phyloP scores from a whole-genome alignment of 2,113 vertebrate genomes.

The Ginglymostoma cirratum region DNA sequence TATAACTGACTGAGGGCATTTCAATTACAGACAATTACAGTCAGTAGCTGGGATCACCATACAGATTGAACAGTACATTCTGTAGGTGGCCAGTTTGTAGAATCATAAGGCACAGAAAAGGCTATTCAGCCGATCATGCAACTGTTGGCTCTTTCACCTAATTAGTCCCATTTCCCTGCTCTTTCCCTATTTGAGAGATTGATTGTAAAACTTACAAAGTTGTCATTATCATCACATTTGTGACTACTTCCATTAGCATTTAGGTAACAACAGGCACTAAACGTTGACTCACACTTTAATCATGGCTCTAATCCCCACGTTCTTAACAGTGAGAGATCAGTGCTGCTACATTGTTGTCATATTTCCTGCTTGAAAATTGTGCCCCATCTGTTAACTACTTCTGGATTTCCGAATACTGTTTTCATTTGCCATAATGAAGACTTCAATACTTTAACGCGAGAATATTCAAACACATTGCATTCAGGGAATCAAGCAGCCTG shows the following conservation, averaged over 20 bases:
- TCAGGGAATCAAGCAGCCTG: neutral
- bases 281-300: neutral
- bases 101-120: neutral
- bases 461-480: neutral
- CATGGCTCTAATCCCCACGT: neutral
- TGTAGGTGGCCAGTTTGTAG: neutral
- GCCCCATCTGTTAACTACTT: neutral
- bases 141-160: neutral
- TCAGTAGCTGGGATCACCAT: neutral
- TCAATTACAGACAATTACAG: neutral
- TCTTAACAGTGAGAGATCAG: neutral
- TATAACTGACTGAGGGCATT: neutral
- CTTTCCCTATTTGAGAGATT: neutral
- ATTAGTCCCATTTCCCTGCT: neutral
- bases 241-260: neutral
- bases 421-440: neutral
- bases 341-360: neutral
- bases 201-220: neutral
- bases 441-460: neutral
- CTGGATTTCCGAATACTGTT: neutral
- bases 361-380: neutral
- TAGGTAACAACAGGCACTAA: neutral
- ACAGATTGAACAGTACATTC: no score
- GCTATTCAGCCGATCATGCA: neutral
- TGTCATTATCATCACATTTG: neutral